Evolutionary conservation across 2,113 vertebrate species (phyloP).

Genomic region (Xiphias gladius): DNA sequence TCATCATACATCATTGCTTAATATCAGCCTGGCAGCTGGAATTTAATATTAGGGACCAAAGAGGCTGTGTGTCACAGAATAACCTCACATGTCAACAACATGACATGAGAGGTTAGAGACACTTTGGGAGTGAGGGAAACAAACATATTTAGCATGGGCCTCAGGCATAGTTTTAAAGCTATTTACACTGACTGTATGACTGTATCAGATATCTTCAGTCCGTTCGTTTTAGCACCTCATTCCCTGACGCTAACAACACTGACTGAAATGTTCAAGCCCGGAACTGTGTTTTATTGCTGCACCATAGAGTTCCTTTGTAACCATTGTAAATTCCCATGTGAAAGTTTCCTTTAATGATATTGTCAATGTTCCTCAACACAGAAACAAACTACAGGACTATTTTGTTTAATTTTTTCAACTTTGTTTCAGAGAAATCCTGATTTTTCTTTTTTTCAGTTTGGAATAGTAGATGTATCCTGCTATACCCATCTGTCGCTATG

Average conservation of each 20-base stretch:
- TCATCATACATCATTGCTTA: slow-evolving; percentile 45
- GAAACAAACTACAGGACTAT: no score
- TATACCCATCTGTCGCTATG: background rate
- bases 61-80: slow-evolving; percentile 9
- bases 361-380: no score
- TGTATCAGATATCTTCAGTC: background rate
- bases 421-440: no score
- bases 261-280: no score
- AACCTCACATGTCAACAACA: slow-evolving; percentile 36
- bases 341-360: no score
- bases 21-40: slow-evolving; percentile 15
- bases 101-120: background rate
- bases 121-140: background rate
- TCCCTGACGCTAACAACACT: no score
- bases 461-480: no score
- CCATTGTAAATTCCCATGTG: no score
- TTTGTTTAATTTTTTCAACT: no score
- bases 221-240: background rate
- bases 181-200: background rate
- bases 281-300: no score
- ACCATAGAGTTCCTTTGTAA: no score
- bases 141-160: background rate
- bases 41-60: slow-evolving; percentile 41
- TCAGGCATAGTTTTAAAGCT: background rate
- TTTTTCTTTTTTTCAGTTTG: no score